Evolutionary conservation across 2,113 vertebrate species (phyloP).

Genomic region (Tachysurus fulvidraco): DNA sequence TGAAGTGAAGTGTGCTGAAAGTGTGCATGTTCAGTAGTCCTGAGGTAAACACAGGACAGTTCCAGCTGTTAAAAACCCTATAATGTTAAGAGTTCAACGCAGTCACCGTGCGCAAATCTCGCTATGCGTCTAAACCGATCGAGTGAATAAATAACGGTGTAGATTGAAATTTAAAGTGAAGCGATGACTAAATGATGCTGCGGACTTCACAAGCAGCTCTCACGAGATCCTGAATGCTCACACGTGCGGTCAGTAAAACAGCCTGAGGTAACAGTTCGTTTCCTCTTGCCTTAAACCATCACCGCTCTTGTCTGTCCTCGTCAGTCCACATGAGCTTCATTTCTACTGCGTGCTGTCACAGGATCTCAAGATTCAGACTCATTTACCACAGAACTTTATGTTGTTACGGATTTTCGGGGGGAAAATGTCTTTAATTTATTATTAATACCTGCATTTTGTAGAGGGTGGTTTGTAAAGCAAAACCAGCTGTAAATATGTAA

Average conservation of each 20-base stretch:
- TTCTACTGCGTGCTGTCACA: conserved; percentile 67
- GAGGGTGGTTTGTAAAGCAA: background rate
- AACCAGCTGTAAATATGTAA: background rate
- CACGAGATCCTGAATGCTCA: conserved; percentile 75
- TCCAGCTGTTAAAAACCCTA: background rate
- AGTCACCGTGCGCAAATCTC: background rate
- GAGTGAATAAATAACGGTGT: background rate
- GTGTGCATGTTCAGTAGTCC: background rate
- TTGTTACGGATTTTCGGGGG: background rate
- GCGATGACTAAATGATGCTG: background rate
- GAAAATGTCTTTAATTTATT: background rate
- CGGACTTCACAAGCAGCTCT: conserved; percentile 59
- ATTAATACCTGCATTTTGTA: background rate
- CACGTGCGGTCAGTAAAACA: conserved; percentile 78
- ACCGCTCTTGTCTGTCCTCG: conserved; percentile 75
- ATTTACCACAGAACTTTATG: conserved; percentile 37
- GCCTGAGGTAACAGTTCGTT: conserved; percentile 79
- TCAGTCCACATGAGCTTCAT: conserved; percentile 75
- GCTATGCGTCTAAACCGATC: background rate
- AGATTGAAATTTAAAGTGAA: background rate
- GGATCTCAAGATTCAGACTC: conserved; percentile 61
- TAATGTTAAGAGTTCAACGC: background rate
- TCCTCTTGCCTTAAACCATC: conserved; percentile 75
- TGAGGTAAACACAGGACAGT: background rate
- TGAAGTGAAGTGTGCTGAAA: background rate